Evolutionary conservation across 2,797 vertebrate genomes (phyloP), one percentile per base, ranked within the genome.

Genomic region (Pseudopleuronectes americanus): DNA sequence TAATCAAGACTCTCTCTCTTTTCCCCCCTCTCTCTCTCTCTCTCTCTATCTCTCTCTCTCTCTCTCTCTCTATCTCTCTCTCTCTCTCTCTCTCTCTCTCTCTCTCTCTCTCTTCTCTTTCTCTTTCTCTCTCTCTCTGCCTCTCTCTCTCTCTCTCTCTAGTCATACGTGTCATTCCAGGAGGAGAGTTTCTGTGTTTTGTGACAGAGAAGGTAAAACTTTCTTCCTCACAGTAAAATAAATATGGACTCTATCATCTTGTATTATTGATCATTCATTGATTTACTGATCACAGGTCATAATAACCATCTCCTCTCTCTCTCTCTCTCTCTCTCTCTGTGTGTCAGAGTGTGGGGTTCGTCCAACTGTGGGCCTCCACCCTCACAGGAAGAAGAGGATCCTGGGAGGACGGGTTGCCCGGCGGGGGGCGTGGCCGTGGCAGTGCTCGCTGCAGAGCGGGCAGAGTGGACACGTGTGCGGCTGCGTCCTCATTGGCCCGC

Each of bases 391-490:
- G 77, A 99, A 97, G 88, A 93, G 97, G 84, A 96, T 99, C 76
- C 95, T 99, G 0, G 97, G 97, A 0, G 97, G 97, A 0, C 92
- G 96, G 5, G 97, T 96, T 0, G 97, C 97, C 6, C 94, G 97
- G 0, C 95, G 91, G 0, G 97, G 97, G 16, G 93, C 96, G 2
- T 99, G 97, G 97, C 97, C 97, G 0, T 99, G 97, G 97, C 97
- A 99, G 74, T 98, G 97, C 80, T 99, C 97, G 3, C 92, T 99
- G 80, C 97, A 99, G 94, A 98, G 95, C 2, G 95, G 96, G 0
- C 94, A 94, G 38, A 96, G 96, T 0, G 97, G 96, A 0, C 97
- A 99, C 85, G 93, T 97, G 9, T 99, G 97, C 2, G 97, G 97
- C 82, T 99, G 97, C 33, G 97, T 97, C 4, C 94, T 99, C 33